A percentile compares a stretch with the other conserved stretches of the same genome.
phyloP scores from a whole-genome alignment of 1,140 invertebrate species.

The Hestina assimilis region DNA sequence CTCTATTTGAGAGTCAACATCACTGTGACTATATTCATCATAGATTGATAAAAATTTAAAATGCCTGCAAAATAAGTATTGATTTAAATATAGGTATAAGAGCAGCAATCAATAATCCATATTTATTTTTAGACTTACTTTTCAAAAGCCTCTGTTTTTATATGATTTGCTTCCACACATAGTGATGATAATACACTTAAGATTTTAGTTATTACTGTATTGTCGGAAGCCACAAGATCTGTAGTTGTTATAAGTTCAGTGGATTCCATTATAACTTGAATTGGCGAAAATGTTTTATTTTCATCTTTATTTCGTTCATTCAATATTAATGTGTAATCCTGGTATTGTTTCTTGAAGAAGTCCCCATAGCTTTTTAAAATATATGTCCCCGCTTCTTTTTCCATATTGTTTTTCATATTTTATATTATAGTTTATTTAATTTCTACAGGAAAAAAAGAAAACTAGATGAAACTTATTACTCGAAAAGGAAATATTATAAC shows the following conservation, averaged over 20 bases:
- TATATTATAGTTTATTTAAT: constrained; percentile 3
- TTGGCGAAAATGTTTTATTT: constrained; percentile 80
- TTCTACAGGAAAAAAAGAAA: too few relatives aligned
- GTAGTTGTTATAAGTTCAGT: constrained; percentile 83
- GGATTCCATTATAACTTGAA: constrained; percentile 76
- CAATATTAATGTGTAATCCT: constrained; percentile 43
- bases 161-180: constrained; percentile 85
- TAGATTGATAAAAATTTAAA: constrained; percentile 65
- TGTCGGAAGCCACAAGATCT: constrained; percentile 88
- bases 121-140: constrained; percentile 59
- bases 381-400: constrained; percentile 61
- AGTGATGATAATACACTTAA: constrained; percentile 88
- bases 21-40: constrained; percentile 60
- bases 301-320: constrained; percentile 37
- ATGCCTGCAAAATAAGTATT: constrained; percentile 47
- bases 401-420: constrained; percentile 47
- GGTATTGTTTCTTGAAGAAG: constrained; percentile 85
- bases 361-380: constrained; percentile 82
- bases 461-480: too few relatives aligned
- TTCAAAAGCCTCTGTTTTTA: constrained; percentile 84
- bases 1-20: constrained; percentile 68
- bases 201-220: constrained; percentile 89
- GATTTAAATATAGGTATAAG: background rate
- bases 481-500: too few relatives aligned
- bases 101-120: constrained; percentile 26